These are phyloP conservation scores for Nasonia vitripennis DNA, from an alignment of 1,140 invertebrate species.

Conservation along the genomic window DNA sequence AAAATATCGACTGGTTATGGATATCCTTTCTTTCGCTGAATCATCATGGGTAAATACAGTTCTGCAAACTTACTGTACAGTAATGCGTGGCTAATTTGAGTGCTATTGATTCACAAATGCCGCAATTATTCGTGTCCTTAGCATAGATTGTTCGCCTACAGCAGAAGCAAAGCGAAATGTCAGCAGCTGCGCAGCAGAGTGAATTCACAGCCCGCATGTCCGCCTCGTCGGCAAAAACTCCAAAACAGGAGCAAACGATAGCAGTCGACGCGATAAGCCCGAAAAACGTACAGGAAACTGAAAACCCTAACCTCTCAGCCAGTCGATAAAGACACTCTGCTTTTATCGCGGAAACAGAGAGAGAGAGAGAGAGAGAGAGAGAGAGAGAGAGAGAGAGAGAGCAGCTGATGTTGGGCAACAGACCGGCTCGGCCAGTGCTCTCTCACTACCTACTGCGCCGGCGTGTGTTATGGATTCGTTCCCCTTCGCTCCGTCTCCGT, in stretches of 20 bases:
- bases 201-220: not conserved
- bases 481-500: not conserved
- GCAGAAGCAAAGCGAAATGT: not conserved
- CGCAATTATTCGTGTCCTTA: not conserved
- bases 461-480: conserved; percentile 48
- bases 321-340: not conserved
- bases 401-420: not conserved
- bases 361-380: no score
- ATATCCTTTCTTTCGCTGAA: not conserved
- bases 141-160: not conserved
- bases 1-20: not conserved
- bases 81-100: not conserved
- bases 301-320: conserved; percentile 32
- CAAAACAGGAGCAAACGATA: not conserved
- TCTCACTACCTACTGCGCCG: conserved; percentile 28
- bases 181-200: no score
- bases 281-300: not conserved
- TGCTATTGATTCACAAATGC: not conserved
- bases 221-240: not conserved
- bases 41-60: not conserved
- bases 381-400: no score
- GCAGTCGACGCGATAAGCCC: not conserved
- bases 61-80: not conserved
- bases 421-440: not conserved
- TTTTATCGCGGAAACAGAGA: not conserved